Base-by-base conservation (phyloP, 2,113 vertebrate species). In the Nettapus auritus region DNA sequence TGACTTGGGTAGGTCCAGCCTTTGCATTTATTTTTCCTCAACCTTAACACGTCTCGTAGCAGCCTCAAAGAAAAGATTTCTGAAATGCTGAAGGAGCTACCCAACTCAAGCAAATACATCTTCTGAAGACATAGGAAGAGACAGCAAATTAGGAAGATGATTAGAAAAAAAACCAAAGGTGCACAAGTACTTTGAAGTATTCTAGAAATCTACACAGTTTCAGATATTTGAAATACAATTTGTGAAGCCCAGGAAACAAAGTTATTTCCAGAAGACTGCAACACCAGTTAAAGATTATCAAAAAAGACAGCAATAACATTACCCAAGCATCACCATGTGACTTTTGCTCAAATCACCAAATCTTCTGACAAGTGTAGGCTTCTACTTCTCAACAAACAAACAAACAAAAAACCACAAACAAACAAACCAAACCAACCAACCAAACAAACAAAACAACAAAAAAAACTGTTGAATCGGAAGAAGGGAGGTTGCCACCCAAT, bases 271-370 rank as follows among this genome's bases (percentile, higher is more conserved):
- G 16, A 84, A 78, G 62, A 34, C 40, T 56, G 11, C 38, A 40
- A 63, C 48, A 60, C 8, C 11, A n/a, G 59, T n/a, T 4, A 53
- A 57, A 68, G 38, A 55, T 26, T 40, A 50, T 8, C 5, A 55
- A 34, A 71, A 73, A 13, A 2, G 3, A 1, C 10, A 8, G 21
- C 13, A 12, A 36, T 21, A 56, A 29, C 28, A 74, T 16, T 4
- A 73, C 44, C 53, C 40, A 14, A 22, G 42, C 42, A 29, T 48
- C 48, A 34, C 31, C 36, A 25, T 0, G 0, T 56, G 5, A 62
- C 23, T 84, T 82, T 1, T 11, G 44, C 21, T 82, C 33, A 86
- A 90, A 33, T 36, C 68, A 38, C 12, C 28, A 31, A 31, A 53
- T 66, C 66, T 62, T 50, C 59, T 48, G 53, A 67, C 29, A 60